Percentiles rank a stretch among this genome's conserved stretches.
phyloP scores from a whole-genome alignment of 1,140 invertebrate species.

The Steinernema khuongi region DNA sequence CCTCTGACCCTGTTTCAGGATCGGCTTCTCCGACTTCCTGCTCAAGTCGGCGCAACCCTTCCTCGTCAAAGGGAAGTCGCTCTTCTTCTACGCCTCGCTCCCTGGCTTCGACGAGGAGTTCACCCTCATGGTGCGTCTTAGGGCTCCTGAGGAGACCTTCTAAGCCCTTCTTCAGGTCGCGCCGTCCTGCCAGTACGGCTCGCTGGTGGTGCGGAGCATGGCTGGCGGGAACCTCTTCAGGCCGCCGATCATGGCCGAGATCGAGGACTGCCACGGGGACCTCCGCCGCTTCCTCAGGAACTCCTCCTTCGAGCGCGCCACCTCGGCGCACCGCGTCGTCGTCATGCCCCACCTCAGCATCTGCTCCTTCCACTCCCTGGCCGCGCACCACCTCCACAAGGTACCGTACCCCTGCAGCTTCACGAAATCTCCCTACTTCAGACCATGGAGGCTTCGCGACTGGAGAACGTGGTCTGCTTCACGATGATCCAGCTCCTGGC shows the following conservation, averaged over 20 bases:
- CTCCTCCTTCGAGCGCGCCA: not conserved
- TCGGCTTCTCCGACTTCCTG: not conserved
- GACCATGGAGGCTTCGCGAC: constrained; percentile 35
- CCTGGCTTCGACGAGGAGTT: not conserved
- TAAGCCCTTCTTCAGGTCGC: not conserved
- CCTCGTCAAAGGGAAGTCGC: not conserved
- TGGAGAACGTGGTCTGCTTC: constrained; percentile 65
- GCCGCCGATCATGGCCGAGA: not conserved
- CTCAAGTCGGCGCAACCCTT: not conserved
- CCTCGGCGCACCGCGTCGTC: constrained; percentile 13
- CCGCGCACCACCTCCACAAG: constrained; percentile 45
- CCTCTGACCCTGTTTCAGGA: not conserved
- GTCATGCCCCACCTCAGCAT: constrained; percentile 45
- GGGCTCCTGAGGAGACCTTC: not conserved
- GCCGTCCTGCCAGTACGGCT: not conserved
- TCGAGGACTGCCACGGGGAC: constrained; percentile 1
- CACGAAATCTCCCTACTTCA: constrained; percentile 19
- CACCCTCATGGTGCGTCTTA: not conserved
- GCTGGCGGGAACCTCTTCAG: not conserved
- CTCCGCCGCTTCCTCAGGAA: not conserved
- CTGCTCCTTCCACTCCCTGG: constrained; percentile 43
- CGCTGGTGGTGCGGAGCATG: not conserved
- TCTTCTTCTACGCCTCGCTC: constrained; percentile 11
- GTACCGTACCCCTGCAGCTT: constrained; percentile 17
- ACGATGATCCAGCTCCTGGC: constrained; percentile 74